Conservation (phyloP, 2,797 vertebrate genomes). For the Centroberyx gerrardi region DNA sequence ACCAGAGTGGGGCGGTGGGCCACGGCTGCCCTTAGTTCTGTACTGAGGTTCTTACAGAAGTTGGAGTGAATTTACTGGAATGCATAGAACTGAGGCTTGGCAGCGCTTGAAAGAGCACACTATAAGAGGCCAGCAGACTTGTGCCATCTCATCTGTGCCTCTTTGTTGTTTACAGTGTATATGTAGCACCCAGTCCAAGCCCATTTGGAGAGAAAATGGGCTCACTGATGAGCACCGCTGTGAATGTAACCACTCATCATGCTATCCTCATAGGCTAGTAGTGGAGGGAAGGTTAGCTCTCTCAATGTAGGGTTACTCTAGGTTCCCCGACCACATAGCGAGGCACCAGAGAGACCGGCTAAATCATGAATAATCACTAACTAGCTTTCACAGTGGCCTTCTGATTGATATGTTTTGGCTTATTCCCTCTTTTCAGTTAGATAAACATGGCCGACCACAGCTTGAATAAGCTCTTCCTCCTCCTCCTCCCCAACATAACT, state of each 20-base stretch:
- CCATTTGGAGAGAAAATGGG: slow-evolving; percentile 48
- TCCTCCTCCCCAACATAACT: slow-evolving; percentile 47
- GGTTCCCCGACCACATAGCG: slow-evolving; percentile 62
- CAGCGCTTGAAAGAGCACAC: slow-evolving; percentile 65
- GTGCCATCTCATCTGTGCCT: slow-evolving; percentile 62
- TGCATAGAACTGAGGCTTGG: slow-evolving; percentile 86
- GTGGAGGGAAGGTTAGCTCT: slow-evolving; percentile 53
- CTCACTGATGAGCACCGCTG: slow-evolving; percentile 54
- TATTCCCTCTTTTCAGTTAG: slow-evolving; percentile 76
- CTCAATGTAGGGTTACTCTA: slow-evolving; percentile 24
- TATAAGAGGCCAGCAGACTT: slow-evolving; percentile 54
- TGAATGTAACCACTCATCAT: slow-evolving; percentile 57
- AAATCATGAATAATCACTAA: slow-evolving; percentile 70
- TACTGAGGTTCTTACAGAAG: slow-evolving; percentile 70
- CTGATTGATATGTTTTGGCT: slow-evolving; percentile 84
- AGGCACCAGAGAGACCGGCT: slow-evolving; percentile 74
- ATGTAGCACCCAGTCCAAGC: slow-evolving; percentile 50
- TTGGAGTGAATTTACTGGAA: slow-evolving; percentile 78
- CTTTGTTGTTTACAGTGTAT: slow-evolving; percentile 58
- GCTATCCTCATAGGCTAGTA: slow-evolving; percentile 41
- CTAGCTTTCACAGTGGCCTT: slow-evolving; percentile 73
- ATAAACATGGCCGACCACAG: slow-evolving; percentile 72
- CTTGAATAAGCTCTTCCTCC: slow-evolving; percentile 54
- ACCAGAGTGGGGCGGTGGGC: slow-evolving; percentile 2
- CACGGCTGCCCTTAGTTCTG: slow-evolving; percentile 46